phyloP scores from a whole-genome alignment of 2,113 vertebrate genomes.

The Chauna torquata region DNA sequence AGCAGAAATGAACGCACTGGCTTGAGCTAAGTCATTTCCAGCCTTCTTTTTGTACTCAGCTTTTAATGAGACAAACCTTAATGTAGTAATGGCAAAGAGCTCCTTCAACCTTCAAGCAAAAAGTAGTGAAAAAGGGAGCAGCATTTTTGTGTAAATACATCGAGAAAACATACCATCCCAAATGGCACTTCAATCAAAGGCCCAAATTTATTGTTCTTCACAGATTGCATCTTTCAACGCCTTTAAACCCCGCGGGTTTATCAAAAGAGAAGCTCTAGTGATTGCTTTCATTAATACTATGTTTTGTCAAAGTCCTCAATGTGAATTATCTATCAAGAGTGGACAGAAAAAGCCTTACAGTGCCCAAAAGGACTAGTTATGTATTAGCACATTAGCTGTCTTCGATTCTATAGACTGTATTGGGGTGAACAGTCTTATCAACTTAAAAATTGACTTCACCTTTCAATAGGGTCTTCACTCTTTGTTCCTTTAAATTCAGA shows the following conservation, averaged over 20 bases:
- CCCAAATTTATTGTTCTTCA: conserved; percentile 82
- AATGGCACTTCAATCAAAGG: conserved; percentile 90
- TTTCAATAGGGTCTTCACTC: conserved; percentile 73
- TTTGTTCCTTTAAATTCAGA: conserved; percentile 86
- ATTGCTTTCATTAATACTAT: conserved; percentile 91
- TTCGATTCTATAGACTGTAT: conserved; percentile 80
- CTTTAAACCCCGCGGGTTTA: conserved; percentile 88
- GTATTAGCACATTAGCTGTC: conserved; percentile 80
- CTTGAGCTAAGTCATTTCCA: conserved; percentile 89
- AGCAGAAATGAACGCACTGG: conserved; percentile 80
- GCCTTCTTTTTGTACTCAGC: conserved; percentile 83
- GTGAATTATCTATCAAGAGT: conserved; percentile 82
- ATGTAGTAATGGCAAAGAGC: conserved; percentile 80
- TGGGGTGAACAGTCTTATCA: conserved; percentile 86
- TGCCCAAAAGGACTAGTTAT: conserved; percentile 82
- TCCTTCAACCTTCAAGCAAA: conserved; percentile 80
- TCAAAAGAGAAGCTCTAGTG: conserved; percentile 88
- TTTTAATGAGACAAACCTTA: conserved; percentile 83
- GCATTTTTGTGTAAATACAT: conserved; percentile 86
- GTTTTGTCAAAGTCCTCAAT: conserved; percentile 88
- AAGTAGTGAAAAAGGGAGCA: conserved; percentile 86
- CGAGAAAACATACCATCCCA: conserved; percentile 79
- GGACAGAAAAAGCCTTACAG: conserved; percentile 81
- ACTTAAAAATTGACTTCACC: conserved; percentile 81
- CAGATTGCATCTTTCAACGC: conserved; percentile 84